Percentiles rank a stretch among this genome's conserved stretches.
Conservation (phyloP, 2,888 invertebrate genomes). For the Agelastica alni region DNA sequence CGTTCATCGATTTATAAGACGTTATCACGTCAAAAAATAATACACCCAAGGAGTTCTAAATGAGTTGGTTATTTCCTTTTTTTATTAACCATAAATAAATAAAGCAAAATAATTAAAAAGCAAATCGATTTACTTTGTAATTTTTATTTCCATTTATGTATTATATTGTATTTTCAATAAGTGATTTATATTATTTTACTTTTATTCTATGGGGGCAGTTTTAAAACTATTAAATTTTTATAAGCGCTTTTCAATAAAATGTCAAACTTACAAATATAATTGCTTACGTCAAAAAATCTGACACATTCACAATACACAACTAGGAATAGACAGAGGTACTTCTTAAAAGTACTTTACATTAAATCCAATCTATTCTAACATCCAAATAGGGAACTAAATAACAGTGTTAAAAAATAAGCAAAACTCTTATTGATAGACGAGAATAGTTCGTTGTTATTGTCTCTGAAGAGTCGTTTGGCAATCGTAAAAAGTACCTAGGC, state of each 20-base stretch:
- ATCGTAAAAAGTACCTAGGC: no score
- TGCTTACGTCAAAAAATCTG: slow-evolving; percentile 16
- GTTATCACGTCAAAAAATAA: no score
- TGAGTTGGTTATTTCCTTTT: no score
- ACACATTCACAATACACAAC: slow-evolving; percentile 20
- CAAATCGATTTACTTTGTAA: background rate
- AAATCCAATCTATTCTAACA: slow-evolving; percentile 15
- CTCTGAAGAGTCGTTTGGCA: background rate
- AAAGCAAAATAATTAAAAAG: background rate
- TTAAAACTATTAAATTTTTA: slow-evolving; percentile 30
- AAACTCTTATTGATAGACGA: slow-evolving; percentile 1
- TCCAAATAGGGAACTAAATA: slow-evolving; percentile 21
- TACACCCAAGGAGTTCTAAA: no score
- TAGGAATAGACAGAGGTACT: background rate
- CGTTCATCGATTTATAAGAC: no score
- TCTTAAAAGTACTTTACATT: slow-evolving; percentile 11
- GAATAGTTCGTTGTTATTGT: slow-evolving; percentile 10
- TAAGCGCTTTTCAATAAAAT: slow-evolving; percentile 17
- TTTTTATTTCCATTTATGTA: slow-evolving; percentile 10
- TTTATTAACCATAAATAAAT: no score
- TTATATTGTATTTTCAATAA: slow-evolving; percentile 36
- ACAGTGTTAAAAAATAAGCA: slow-evolving; percentile 6
- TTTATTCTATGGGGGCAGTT: slow-evolving; percentile 42
- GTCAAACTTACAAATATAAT: slow-evolving; percentile 17
- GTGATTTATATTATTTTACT: slow-evolving; percentile 35